Base-by-base conservation (phyloP, 1,140 invertebrate genomes). In the Thaumatotibia leucotreta region DNA sequence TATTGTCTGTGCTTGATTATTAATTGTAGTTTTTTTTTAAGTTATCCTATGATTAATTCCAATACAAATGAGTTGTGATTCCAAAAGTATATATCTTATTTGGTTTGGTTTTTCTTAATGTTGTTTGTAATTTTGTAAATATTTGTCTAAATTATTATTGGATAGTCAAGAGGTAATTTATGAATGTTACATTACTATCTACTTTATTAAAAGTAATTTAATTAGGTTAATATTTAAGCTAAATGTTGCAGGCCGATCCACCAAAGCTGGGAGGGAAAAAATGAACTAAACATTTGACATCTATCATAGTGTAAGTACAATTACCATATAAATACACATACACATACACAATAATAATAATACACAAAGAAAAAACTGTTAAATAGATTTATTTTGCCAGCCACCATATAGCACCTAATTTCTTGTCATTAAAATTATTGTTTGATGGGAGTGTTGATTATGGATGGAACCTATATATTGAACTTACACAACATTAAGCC, bases 1-100 rank as follows among this genome's bases (percentile, higher is more conserved):
- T 29, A 45, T 23, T 63, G 10, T 32, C 52, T 50, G 20, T 62
- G 62, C 52, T 69, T 62, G 24, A 31, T 65, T 65, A 45, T 58
- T 58, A 27, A 1, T 20, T 45, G 39, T 45, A 45, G 39, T 45
- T 45, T 45, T 14, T 14, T 45, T 29, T 29, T 29, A 29, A 29
- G 2, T 45, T 45, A 6, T 45, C 17, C 39, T 45, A 6, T n/a
- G 1, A 45, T 11, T 45, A 45, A 0, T 45, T 14, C 6, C 17
- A 45, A 8, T 39, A 17, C 0, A 14, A 17, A 0, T 3, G 0
- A 6, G 35, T 45, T 3, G 31, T 32, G 31, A 32, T 32, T 32
- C 31, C 31, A 32, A 32, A 32, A 32, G 6, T n/a, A 14, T 45
- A 45, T 17, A 45, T 17, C 14, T 45, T 45, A 17, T 45, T n/a